Evolutionary conservation across 2,888 invertebrate genomes (phyloP).

Genomic region (Physocephala rufipes): DNA sequence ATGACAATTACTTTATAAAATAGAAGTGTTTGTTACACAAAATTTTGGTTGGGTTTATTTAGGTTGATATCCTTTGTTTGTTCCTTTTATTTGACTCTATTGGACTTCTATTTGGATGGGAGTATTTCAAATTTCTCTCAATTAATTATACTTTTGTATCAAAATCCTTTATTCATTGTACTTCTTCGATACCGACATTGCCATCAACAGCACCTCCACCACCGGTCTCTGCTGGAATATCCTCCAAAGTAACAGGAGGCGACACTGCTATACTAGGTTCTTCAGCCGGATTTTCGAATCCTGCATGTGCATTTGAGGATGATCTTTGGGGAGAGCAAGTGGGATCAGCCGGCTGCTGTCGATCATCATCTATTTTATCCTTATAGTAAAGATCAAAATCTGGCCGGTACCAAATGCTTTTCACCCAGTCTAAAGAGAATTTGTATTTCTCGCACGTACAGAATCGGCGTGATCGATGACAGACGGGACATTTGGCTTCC

Average conservation of each 20-base stretch:
- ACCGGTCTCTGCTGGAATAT: background rate
- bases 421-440: constrained; percentile 57
- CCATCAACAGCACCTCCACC: background rate
- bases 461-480: constrained; percentile 54
- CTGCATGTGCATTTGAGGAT: background rate
- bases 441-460: constrained; percentile 57
- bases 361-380: constrained; percentile 49
- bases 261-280: background rate
- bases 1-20: no score
- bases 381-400: constrained; percentile 58
- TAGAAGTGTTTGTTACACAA: no score
- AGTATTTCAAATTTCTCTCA: no score
- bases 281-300: no score
- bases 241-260: background rate
- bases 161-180: background rate
- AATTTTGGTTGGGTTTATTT: no score
- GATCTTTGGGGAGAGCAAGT: background rate
- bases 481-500: constrained; percentile 54
- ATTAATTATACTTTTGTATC: no score
- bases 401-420: constrained; percentile 58
- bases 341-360: background rate
- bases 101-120: no score
- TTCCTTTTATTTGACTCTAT: no score
- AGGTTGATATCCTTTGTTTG: no score
- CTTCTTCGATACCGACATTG: background rate